Base-by-base conservation (phyloP, 2,888 invertebrate species). In the Maniola hyperantus region DNA sequence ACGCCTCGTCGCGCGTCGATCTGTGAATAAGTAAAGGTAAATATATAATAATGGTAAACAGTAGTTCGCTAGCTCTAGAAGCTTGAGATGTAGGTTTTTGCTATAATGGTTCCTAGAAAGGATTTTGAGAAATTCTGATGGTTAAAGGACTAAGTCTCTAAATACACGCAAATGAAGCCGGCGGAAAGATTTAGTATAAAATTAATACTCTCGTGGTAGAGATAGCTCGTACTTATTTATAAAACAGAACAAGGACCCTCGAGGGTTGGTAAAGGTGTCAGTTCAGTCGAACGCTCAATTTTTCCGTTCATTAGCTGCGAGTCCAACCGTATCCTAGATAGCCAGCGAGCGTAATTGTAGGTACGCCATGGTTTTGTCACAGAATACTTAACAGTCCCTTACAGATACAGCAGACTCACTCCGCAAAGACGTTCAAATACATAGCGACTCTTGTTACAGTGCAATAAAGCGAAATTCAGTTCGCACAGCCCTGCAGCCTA, bases 241-340 rank as follows among this genome's bases (percentile, higher is more conserved):
- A 57, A 18, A 18, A 11, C 26, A 26, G 26, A 5, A 44, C 42
- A 42, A 42, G 57, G 26, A 18, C 15, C 18, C 34, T 18, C 6
- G 34, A 59, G 59, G 59, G 59, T 10, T 33, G 15, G 5, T 34
- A 89, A 91, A 87, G 87, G 80, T 89, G 89, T 87, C 88, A 83
- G 71, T 83, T 85, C 89, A 89, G 86, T 79, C 77, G 80, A 85
- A 81, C 84, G 89, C 83, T 81, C 87, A 88, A 87, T 77, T 87
- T 88, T 87, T 84, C 88, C 90, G 83, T 86, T 90, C 88, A 91
- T 91, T 91, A 89, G 77, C 78, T 79, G 67, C 70, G 73, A 76
- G 79, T 73, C 74, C 76, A 73, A 77, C 74, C 76, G 77, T 82
- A 84, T 83, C 84, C 87, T 86, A 83, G 81, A 83, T 89, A 83